Evolutionary conservation across 2,888 invertebrate species (phyloP).

Genomic region (Xanthorhoe designata): DNA sequence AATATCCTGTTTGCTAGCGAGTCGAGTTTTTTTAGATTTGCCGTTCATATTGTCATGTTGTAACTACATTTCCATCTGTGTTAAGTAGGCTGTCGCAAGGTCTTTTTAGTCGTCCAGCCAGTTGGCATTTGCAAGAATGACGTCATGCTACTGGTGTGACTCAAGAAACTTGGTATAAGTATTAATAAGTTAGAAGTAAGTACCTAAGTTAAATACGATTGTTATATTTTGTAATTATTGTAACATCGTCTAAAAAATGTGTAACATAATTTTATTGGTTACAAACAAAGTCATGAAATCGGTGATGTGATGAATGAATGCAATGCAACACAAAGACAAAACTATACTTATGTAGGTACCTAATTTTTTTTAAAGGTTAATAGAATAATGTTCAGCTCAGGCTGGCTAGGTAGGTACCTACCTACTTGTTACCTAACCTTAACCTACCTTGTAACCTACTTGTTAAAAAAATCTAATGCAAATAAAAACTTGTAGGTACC

Average conservation of each 20-base stretch:
- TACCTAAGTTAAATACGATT: not conserved
- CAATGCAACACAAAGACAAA: no score
- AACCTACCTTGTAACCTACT: no score
- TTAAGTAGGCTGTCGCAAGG: conserved; percentile 60
- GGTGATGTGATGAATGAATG: no score
- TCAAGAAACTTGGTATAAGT: conserved; percentile 54
- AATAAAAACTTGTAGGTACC: no score
- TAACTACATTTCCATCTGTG: conserved; percentile 17
- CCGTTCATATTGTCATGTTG: conserved; percentile 39
- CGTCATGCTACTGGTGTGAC: conserved; percentile 65
- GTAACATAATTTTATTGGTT: not conserved
- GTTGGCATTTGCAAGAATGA: conserved; percentile 72
- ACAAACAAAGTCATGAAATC: no score
- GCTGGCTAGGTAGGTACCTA: no score
- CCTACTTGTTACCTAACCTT: no score
- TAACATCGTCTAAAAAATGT: not conserved
- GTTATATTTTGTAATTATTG: not conserved
- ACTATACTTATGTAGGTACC: no score
- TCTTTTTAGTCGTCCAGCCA: conserved; percentile 60
- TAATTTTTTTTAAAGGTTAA: no score
- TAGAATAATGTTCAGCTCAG: no score
- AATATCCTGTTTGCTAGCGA: conserved; percentile 39
- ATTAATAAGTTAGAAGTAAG: conserved; percentile 8
- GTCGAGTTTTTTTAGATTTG: conserved; percentile 45
- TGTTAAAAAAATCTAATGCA: no score